phyloP scores from a whole-genome alignment of 2,888 invertebrate genomes.

The Tachina grossa region DNA sequence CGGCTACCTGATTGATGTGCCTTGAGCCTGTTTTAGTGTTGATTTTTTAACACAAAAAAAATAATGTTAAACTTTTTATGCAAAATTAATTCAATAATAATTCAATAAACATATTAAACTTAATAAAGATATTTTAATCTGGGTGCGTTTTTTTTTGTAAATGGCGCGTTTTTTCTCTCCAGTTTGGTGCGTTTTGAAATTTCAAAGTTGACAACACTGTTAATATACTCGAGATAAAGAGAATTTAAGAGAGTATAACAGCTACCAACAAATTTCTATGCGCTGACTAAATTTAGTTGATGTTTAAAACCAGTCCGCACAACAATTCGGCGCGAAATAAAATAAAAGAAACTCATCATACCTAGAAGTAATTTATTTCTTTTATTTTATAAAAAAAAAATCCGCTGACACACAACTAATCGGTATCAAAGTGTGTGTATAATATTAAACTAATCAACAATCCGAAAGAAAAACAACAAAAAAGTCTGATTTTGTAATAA shows the following conservation, averaged over 20 bases:
- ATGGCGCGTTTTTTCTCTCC: too few species aligned
- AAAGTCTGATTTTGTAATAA: constrained; percentile 46
- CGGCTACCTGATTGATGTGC: too few species aligned
- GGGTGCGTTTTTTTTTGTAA: too few species aligned
- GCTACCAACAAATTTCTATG: constrained; percentile 58
- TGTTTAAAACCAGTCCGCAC: constrained; percentile 69
- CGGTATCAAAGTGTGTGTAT: constrained; percentile 47
- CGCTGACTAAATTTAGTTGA: constrained; percentile 67
- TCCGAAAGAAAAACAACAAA: constrained; percentile 32
- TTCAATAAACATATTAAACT: too few species aligned
- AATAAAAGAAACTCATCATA: constrained; percentile 32
- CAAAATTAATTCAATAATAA: too few species aligned
- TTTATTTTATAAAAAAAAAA: constrained; percentile 53
- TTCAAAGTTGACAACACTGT: too few species aligned
- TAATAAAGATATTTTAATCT: too few species aligned
- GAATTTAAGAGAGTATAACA: constrained; percentile 19
- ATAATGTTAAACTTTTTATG: too few species aligned
- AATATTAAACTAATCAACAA: constrained; percentile 54
- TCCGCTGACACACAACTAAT: constrained; percentile 56
- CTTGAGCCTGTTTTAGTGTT: too few species aligned
- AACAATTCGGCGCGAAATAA: constrained; percentile 54
- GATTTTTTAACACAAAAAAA: too few species aligned
- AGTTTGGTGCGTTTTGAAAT: too few species aligned
- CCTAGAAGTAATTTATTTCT: constrained; percentile 60
- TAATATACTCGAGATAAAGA: neutral